A percentile compares a stretch with the other conserved stretches of the same genome.
Conservation (phyloP, 1,140 invertebrate species). For the Magallana gigas region DNA sequence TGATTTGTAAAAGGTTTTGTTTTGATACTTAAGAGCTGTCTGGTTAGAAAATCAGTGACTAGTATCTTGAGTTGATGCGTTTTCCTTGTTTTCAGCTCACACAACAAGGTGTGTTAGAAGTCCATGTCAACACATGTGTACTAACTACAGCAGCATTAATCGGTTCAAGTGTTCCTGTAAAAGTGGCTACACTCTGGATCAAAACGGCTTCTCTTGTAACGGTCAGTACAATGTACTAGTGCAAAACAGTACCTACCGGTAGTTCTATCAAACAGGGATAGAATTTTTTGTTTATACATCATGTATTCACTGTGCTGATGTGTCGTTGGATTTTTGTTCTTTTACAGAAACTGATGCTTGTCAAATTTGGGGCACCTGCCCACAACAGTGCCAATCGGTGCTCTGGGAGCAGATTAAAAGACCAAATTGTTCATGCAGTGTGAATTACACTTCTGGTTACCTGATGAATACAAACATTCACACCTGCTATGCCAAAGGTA, state of each 20-base stretch:
- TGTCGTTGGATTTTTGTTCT: neutral
- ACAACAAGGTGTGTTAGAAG: neutral
- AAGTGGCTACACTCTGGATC: constrained; percentile 57
- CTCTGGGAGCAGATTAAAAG: neutral
- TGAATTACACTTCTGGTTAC: neutral
- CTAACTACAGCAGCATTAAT: neutral
- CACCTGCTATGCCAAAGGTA: constrained; percentile 78
- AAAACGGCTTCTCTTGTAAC: constrained; percentile 60
- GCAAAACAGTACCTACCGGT: no score
- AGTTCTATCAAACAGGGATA: no score
- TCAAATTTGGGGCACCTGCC: neutral
- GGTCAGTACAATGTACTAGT: constrained; percentile 35
- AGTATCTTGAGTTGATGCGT: no score
- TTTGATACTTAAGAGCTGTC: no score
- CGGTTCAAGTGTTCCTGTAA: constrained; percentile 66
- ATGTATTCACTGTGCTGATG: no score
- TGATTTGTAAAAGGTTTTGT: no score
- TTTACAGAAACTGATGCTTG: neutral
- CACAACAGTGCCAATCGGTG: neutral
- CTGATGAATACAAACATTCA: constrained; percentile 32
- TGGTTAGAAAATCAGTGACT: no score
- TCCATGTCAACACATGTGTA: constrained; percentile 62
- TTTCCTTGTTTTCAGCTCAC: constrained; percentile 18
- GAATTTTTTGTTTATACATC: no score
- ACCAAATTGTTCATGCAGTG: constrained; percentile 84